Conservation (phyloP, 2,113 vertebrate species). For the Boulengeromyrus knoepffleri region DNA sequence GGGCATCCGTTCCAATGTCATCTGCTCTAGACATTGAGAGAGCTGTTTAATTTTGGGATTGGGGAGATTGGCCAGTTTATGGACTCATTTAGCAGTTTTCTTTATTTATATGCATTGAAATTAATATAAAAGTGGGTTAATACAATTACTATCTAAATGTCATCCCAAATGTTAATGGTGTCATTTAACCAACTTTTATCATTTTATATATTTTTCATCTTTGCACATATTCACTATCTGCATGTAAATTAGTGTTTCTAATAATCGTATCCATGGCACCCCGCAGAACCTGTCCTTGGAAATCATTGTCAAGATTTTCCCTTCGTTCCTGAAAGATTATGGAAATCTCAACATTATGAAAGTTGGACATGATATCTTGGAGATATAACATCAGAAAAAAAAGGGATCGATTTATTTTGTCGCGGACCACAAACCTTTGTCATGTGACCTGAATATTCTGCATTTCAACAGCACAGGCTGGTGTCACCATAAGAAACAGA, state of each 20-base stretch:
- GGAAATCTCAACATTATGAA: not conserved
- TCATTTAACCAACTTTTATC: slow-evolving; percentile 32
- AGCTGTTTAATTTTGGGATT: slow-evolving; percentile 22
- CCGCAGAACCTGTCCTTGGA: not conserved
- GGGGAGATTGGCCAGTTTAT: slow-evolving; percentile 17
- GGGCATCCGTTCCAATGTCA: slow-evolving; percentile 35
- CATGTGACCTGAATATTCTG: not conserved
- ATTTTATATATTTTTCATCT: slow-evolving; percentile 20
- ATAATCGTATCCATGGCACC: not conserved
- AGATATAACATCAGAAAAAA: not conserved
- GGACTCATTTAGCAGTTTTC: slow-evolving; percentile 31
- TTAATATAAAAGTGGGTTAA: slow-evolving; percentile 24
- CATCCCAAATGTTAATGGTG: slow-evolving; percentile 29
- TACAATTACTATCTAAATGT: slow-evolving; percentile 23
- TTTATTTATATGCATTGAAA: slow-evolving; percentile 28
- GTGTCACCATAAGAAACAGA: not conserved
- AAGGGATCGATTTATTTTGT: not conserved
- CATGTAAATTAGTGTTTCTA: not conserved
- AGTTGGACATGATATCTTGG: not conserved
- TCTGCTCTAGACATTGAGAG: slow-evolving; percentile 23
- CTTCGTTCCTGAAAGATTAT: not conserved
- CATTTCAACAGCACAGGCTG: not conserved
- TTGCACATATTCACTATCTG: not conserved
- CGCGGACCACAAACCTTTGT: not conserved
- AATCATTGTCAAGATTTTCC: not conserved